phyloP scores from a whole-genome alignment of 2,113 vertebrate genomes.

The Spilogale gracilis region DNA sequence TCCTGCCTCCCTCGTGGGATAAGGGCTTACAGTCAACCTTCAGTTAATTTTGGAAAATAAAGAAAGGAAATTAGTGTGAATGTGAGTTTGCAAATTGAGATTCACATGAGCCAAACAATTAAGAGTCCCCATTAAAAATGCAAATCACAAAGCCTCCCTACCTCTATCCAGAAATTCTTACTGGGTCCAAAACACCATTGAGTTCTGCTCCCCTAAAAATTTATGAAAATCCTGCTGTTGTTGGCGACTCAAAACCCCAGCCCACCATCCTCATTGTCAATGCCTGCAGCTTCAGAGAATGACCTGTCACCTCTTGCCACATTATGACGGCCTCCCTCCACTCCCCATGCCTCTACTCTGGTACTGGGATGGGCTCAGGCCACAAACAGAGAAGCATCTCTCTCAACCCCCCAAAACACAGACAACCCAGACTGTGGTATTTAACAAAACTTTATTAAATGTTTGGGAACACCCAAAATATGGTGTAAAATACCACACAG shows the following conservation, averaged over 20 bases:
- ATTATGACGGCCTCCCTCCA: not conserved
- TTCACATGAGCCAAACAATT: not conserved
- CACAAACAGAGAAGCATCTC: not conserved
- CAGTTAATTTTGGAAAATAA: not conserved
- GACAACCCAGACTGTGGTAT: not conserved
- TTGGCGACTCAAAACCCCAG: not conserved
- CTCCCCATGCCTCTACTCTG: not conserved
- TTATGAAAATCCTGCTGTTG: not conserved
- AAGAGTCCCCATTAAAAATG: not conserved
- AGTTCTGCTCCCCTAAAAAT: not conserved
- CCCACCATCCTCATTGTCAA: not conserved
- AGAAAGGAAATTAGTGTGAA: not conserved
- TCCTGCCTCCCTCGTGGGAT: not conserved
- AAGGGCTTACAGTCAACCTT: not conserved
- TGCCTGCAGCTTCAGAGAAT: not conserved
- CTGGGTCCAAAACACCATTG: not conserved
- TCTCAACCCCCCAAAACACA: not conserved
- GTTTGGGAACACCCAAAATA: conserved; percentile 14
- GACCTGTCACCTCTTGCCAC: not conserved
- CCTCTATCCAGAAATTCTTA: not conserved
- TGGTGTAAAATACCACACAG: not conserved
- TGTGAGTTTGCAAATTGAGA: not conserved
- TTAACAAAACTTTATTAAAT: conserved; percentile 47
- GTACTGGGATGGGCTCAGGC: not conserved
- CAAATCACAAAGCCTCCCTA: not conserved